A percentile compares a stretch with the other conserved stretches of the same genome.
Evolutionary conservation across 1,140 invertebrate species (phyloP).

Genomic region (Cydia strobilella): DNA sequence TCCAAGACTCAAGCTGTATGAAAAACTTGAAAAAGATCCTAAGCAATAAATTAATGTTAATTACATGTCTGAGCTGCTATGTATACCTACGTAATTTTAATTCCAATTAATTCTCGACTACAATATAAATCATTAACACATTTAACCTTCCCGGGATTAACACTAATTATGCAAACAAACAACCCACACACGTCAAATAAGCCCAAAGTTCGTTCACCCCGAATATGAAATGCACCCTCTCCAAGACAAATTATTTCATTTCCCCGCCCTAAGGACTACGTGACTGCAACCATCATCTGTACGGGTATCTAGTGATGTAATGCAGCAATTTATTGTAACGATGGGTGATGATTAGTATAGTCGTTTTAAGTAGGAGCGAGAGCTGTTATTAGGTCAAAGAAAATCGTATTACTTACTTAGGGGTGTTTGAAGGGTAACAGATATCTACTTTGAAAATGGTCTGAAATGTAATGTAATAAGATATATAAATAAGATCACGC

Average conservation of each 20-base stretch:
- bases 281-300: slow-evolving; percentile 68
- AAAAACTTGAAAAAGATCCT: too few relatives aligned
- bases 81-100: too few relatives aligned
- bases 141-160: background rate
- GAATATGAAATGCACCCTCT: slow-evolving; percentile 76
- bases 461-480: too few relatives aligned
- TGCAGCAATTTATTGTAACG: slow-evolving; percentile 58
- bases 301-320: slow-evolving; percentile 54
- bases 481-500: too few relatives aligned
- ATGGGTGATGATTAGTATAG: slow-evolving; percentile 47
- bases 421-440: background rate
- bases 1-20: too few relatives aligned
- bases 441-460: background rate
- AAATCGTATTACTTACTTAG: background rate
- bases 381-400: slow-evolving; percentile 26
- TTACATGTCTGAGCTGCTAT: too few relatives aligned
- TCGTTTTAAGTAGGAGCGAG: slow-evolving; percentile 41
- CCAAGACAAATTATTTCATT: slow-evolving; percentile 79
- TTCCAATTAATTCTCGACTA: background rate
- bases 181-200: slow-evolving; percentile 14
- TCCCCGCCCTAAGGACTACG: slow-evolving; percentile 68
- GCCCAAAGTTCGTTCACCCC: slow-evolving; percentile 60
- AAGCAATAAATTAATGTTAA: too few relatives aligned
- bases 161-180: slow-evolving; percentile 24
- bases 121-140: slow-evolving; percentile 1